These are phyloP conservation scores for Drosophila fuyamai DNA, from an alignment of 1,140 invertebrate genomes.

Conservation along the genomic window DNA sequence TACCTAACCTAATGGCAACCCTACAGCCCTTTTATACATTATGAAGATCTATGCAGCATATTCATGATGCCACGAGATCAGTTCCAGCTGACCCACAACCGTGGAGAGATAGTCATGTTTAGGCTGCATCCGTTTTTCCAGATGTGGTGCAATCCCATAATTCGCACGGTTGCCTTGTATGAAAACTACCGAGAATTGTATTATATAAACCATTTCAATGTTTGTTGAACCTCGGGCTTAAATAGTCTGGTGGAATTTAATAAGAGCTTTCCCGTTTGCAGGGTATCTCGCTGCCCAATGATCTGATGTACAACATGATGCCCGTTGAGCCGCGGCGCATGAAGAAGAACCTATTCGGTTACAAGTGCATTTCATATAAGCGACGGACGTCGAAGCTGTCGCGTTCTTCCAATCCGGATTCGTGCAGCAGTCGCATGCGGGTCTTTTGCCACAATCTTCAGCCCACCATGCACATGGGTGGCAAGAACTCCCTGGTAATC, in stretches of 20 bases:
- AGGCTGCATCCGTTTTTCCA: constrained; percentile 61
- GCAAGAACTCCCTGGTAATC: constrained; percentile 28
- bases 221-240: not conserved
- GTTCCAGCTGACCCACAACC: constrained; percentile 30
- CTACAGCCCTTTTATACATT: constrained; percentile 42
- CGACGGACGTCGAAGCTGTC: not conserved
- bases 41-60: constrained; percentile 33
- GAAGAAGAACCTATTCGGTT: constrained; percentile 37
- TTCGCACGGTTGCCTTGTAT: constrained; percentile 45
- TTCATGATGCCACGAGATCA: constrained; percentile 50
- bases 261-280: not conserved
- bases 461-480: constrained; percentile 41
- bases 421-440: constrained; percentile 23
- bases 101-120: constrained; percentile 58
- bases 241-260: not conserved
- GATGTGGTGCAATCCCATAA: constrained; percentile 54
- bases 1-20: not conserved
- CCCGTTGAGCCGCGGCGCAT: constrained; percentile 59
- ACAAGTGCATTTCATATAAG: constrained; percentile 29
- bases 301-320: constrained; percentile 61
- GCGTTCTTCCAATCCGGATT: constrained; percentile 10
- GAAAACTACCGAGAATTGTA: constrained; percentile 53
- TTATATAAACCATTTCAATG: constrained; percentile 37
- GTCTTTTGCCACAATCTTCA: constrained; percentile 54
- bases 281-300: constrained; percentile 49